Conservation (phyloP, 2,113 vertebrate species). For the Chiloscyllium plagiosum region DNA sequence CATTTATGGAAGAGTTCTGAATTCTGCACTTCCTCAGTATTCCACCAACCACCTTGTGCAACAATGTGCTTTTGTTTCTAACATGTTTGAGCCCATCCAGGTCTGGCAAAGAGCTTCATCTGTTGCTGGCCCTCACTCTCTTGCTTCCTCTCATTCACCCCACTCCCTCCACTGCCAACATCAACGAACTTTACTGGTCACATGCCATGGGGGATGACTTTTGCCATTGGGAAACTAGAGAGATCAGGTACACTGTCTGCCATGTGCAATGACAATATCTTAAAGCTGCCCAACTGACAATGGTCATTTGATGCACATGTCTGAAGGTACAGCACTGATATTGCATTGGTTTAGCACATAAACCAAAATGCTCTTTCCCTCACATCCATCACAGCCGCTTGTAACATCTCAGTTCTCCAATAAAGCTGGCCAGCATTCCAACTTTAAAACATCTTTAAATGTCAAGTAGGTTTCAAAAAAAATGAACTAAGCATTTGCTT, state of each 20-base stretch:
- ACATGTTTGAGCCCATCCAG: background rate
- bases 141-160: background rate
- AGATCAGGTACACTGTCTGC: background rate
- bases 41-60: background rate
- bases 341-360: background rate
- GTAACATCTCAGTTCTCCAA: background rate
- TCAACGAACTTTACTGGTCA: background rate
- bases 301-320: background rate
- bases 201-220: background rate
- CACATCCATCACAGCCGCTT: background rate
- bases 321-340: background rate
- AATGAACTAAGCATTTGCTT: background rate
- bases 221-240: too few species aligned
- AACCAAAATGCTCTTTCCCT: background rate
- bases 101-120: background rate
- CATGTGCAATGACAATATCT: background rate
- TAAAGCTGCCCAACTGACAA: too few species aligned
- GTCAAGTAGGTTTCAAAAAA: background rate
- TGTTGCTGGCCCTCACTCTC: background rate
- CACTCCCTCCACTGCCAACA: background rate
- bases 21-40: background rate
- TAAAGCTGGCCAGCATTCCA: background rate
- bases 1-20: background rate
- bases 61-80: background rate
- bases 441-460: background rate